Percentiles rank a stretch among this genome's conserved stretches.
phyloP scores from a whole-genome alignment of 2,888 invertebrate genomes.

The Agonopterix heracliana region DNA sequence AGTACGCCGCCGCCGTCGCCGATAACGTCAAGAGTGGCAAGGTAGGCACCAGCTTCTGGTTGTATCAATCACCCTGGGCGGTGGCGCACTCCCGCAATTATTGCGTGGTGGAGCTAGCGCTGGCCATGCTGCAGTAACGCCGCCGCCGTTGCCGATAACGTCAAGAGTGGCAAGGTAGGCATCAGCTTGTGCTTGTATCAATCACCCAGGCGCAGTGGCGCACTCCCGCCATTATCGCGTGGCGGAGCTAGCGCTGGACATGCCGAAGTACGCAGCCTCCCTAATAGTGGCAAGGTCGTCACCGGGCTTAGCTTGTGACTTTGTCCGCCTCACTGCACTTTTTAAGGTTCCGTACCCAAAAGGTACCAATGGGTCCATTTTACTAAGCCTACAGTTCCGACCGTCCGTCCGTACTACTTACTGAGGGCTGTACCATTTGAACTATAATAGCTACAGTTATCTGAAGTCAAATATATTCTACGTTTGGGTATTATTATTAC shows the following conservation, averaged over 20 bases:
- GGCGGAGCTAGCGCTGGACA: slow-evolving; percentile 94
- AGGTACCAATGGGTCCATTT: no score
- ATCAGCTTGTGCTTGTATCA: neutral
- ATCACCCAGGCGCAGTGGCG: slow-evolving; percentile 86
- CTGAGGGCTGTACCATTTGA: no score
- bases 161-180: slow-evolving; percentile 93
- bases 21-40: slow-evolving; percentile 97
- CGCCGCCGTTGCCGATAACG: slow-evolving; percentile 91
- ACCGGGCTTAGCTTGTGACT: no score
- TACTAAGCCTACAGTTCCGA: no score
- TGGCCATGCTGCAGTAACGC: slow-evolving; percentile 97
- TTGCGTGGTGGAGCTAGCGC: slow-evolving; percentile 96
- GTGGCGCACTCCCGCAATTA: slow-evolving; percentile 94
- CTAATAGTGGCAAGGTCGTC: slow-evolving; percentile 98
- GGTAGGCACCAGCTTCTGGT: slow-evolving; percentile 59
- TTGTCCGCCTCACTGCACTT: no score
- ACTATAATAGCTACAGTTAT: no score
- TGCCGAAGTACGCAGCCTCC: slow-evolving; percentile 93
- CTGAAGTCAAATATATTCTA: no score
- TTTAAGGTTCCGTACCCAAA: no score
- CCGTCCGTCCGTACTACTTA: no score
- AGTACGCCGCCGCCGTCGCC: slow-evolving; percentile 94
- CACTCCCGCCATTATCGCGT: slow-evolving; percentile 94
- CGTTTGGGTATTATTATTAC: no score
- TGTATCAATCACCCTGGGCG: no score